Percentiles rank a stretch among this genome's conserved stretches.
phyloP scores from a whole-genome alignment of 2,113 vertebrate species.

The Anhinga rufa region DNA sequence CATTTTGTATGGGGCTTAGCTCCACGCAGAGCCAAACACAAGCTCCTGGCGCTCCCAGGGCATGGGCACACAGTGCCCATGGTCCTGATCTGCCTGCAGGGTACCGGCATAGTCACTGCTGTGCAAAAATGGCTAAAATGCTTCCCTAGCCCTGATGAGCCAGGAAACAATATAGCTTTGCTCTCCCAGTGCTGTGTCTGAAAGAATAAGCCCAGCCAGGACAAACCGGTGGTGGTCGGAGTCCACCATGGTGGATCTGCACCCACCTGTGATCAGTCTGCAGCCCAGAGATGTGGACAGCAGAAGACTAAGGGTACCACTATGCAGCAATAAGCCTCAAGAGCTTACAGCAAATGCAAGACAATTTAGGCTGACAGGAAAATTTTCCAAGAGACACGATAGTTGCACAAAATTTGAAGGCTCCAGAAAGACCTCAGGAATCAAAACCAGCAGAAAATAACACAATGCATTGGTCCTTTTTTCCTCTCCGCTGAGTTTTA shows the following conservation, averaged over 20 bases:
- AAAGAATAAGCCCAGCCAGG: background rate
- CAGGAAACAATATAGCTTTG: background rate
- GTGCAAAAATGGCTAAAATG: background rate
- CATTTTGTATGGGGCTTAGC: background rate
- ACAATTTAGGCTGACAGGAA: conserved; percentile 16
- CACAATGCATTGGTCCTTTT: background rate
- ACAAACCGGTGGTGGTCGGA: background rate
- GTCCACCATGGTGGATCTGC: background rate
- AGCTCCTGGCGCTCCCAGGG: background rate
- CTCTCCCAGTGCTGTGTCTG: background rate
- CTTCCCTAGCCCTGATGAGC: background rate
- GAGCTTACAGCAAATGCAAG: background rate
- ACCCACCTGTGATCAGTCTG: background rate
- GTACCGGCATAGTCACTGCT: background rate
- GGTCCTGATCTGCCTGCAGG: background rate
- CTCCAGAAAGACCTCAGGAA: background rate
- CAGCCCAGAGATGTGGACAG: background rate
- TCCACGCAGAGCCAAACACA: background rate
- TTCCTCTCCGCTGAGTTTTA: background rate
- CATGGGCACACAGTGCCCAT: background rate
- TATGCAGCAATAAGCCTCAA: background rate
- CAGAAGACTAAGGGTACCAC: background rate
- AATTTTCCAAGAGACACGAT: background rate
- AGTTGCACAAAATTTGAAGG: conserved; percentile 32
- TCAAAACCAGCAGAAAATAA: conserved; percentile 26